Evolutionary conservation across 2,113 vertebrate species (phyloP), one percentile per base, ranked within the genome.

Genomic region (Paedocypris sp.): DNA sequence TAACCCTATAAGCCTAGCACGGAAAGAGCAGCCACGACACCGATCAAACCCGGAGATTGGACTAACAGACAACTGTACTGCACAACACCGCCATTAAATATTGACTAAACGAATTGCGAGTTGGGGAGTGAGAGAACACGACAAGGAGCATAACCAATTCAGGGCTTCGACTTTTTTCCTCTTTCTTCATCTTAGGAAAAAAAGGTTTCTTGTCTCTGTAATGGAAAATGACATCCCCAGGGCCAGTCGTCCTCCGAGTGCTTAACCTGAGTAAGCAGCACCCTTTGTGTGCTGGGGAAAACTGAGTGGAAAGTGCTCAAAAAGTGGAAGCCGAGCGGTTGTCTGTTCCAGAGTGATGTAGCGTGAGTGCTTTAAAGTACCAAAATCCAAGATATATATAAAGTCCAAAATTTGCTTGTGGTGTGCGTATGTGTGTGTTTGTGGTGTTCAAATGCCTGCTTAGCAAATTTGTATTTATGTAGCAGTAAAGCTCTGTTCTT

Each of bases 121-220:
- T 62, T 13, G 32, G 32, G 53, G 54, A 68, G 43, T 60, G 61
- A 65, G 57, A 50, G 63, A 69, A 70, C 63, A 60, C 45, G 64
- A 67, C 64, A 68, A 60, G 50, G 15, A 53, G 52, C 64, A 70
- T 68, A 72, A 70, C 70, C 67, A 65, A 63, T 75, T 64, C 54
- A 67, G 47, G 60, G 62, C 52, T 71, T 48, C 49, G 32, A 58
- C 39, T 60, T 23, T 57, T 67, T 38, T 39, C 42, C 20, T 32
- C 22, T 20, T 57, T 65, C 26, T 70, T 73, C 33, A 62, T 65
- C 51, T 62, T 39, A 69, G 66, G n/a, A n/a, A 71, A 52, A 54
- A 57, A 70, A 64, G 66, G 52, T 60, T 70, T 67, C 45, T 68
- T 61, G 61, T 74, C 67, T 72, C 42, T 68, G 52, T 70, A 72